Base-by-base conservation (phyloP, 2,113 vertebrate species). In the Ophiodon elongatus region DNA sequence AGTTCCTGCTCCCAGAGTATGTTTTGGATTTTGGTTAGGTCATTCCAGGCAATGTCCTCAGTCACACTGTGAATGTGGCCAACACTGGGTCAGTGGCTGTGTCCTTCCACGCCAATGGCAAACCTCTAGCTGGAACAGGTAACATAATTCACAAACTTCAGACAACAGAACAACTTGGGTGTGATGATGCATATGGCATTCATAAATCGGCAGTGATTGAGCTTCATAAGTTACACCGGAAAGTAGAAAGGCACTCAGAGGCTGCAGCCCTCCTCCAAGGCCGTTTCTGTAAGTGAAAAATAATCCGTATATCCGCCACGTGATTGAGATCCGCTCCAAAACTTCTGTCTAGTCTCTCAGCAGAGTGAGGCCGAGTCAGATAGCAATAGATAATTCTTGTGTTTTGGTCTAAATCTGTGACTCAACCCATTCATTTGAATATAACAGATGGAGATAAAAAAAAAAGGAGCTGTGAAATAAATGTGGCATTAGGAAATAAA, bases 11-110 rank as follows among this genome's bases (percentile, higher is more conserved):
- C 2, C 92, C 92, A 43, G 88, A 92, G 67, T 93, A 93, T 54
- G 29, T 89, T 77, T 72, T 94, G 59, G 91, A 94, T 73, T 92
- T 94, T 80, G 93, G 88, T 31, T 52, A 41, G 31, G 88, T 90
- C 10, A 80, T 90, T 73, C 68, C 79, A 14, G 76, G 80, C 50
- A 67, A 66, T 52, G 54, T 19, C n/a, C 27, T 70, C 43, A 88
- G 25, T 77, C 83, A 85, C 33, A 76, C 78, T 66, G 79, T 86
- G 3, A 78, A 67, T 19, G 63, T 92, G 47, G 88, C 76, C 43
- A 91, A 94, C 31, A 78, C 60, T 31, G 90, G 90, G 14, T 65
- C 78, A 1, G 62, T 93, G 39, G 47, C 88, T 6, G 90, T 89
- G 57, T 92, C 92, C 75, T 88, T 94, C 76, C n/a, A 68, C 0